phyloP scores from a whole-genome alignment of 2,888 invertebrate genomes.

The Zygothrica quintamaculata region DNA sequence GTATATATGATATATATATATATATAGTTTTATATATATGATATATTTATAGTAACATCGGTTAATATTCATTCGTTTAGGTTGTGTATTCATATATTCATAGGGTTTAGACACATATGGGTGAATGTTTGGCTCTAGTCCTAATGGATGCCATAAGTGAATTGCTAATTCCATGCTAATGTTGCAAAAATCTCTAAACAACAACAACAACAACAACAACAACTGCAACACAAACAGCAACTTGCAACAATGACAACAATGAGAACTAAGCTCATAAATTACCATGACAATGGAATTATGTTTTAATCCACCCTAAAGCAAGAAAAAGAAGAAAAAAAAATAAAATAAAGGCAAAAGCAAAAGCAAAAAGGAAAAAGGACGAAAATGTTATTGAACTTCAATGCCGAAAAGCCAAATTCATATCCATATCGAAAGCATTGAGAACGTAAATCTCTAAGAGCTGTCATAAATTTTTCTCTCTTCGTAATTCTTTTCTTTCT shows the following conservation, averaged over 20 bases:
- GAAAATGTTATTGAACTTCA: conserved; percentile 68
- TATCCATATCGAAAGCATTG: conserved; percentile 17
- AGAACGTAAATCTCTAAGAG: conserved; percentile 68
- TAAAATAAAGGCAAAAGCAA: too few species aligned
- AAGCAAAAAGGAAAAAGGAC: conserved; percentile 28
- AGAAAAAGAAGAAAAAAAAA: conserved; percentile 31
- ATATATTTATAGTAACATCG: neutral
- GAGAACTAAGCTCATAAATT: conserved; percentile 75
- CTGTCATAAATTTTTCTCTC: conserved; percentile 79
- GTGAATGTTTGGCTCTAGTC: conserved; percentile 49
- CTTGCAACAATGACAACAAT: conserved; percentile 59
- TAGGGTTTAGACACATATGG: conserved; percentile 53
- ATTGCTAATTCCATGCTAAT: conserved; percentile 66
- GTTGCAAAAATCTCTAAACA: conserved; percentile 56
- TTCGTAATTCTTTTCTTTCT: too few species aligned
- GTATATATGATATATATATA: neutral
- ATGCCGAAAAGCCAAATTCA: conserved; percentile 16
- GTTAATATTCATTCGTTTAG: neutral
- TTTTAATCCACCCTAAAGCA: conserved; percentile 58
- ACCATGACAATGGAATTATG: conserved; percentile 78
- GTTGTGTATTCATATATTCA: conserved; percentile 11
- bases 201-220: conserved; percentile 26
- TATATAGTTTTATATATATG: neutral
- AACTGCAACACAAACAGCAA: conserved; percentile 5
- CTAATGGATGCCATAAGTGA: conserved; percentile 69